Evolutionary conservation across 2,888 invertebrate species (phyloP).

Genomic region (Thelaira solivaga): DNA sequence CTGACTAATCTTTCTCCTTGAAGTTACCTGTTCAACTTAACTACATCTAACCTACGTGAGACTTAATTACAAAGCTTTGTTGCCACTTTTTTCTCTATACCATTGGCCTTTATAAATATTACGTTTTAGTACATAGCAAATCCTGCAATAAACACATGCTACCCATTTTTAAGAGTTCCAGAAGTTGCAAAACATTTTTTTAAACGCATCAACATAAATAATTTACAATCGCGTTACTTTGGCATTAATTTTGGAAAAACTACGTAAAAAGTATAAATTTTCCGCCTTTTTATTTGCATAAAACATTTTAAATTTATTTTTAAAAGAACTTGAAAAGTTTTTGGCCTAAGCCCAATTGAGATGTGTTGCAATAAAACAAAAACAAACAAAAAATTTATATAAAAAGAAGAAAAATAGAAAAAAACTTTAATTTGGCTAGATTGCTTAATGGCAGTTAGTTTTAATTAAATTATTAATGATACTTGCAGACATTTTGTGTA

Average conservation of each 20-base stretch:
- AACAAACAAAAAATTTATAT: not conserved
- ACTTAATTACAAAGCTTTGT: too few relatives aligned
- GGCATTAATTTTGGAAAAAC: slow-evolving; percentile 7
- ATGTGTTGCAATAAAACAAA: not conserved
- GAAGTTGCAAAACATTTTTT: not conserved
- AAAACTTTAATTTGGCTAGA: slow-evolving; percentile 1
- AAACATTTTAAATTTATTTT: slow-evolving; percentile 16
- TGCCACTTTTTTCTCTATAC: too few relatives aligned
- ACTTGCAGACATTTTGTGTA: not conserved
- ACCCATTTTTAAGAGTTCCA: too few relatives aligned
- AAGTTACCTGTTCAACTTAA: too few relatives aligned
- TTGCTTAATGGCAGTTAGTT: not conserved
- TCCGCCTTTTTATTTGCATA: not conserved
- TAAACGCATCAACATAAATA: slow-evolving; percentile 33
- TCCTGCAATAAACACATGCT: too few relatives aligned
- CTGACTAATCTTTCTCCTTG: too few relatives aligned
- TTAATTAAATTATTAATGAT: slow-evolving; percentile 12
- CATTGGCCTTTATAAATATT: too few relatives aligned
- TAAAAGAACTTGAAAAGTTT: not conserved
- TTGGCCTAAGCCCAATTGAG: slow-evolving; percentile 24
- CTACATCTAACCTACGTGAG: too few relatives aligned
- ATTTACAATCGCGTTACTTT: slow-evolving; percentile 42
- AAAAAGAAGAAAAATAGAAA: not conserved
- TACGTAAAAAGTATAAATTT: slow-evolving; percentile 23
- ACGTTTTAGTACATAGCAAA: too few relatives aligned